A percentile compares a stretch with the other conserved stretches of the same genome.
phyloP scores from a whole-genome alignment of 2,113 vertebrate genomes.

The pig (Sus scrofa) region DNA sequence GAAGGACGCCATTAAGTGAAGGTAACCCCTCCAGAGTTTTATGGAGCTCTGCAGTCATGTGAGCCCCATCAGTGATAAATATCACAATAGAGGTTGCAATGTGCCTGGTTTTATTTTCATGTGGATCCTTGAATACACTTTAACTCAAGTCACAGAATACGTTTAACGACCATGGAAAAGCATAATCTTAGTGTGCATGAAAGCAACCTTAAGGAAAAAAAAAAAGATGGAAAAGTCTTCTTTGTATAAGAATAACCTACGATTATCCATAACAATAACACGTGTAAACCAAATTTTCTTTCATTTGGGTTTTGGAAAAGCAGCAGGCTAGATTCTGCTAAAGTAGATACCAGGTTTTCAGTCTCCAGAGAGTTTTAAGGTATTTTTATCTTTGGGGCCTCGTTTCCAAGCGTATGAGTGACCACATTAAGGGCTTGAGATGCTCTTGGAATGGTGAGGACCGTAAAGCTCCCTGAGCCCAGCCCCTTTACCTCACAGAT shows the following conservation, averaged over 20 bases:
- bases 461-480: not conserved
- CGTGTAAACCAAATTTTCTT: slow-evolving; percentile 75
- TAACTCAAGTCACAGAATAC: slow-evolving; percentile 80
- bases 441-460: not conserved
- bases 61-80: slow-evolving; percentile 87
- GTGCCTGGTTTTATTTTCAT: slow-evolving; percentile 86
- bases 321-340: not conserved
- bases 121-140: slow-evolving; percentile 77
- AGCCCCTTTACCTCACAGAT: not conserved
- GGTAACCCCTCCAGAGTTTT: slow-evolving; percentile 87
- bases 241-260: slow-evolving; percentile 71
- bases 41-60: slow-evolving; percentile 85
- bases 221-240: slow-evolving; percentile 56
- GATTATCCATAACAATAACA: slow-evolving; percentile 73
- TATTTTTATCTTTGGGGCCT: slow-evolving; percentile 52
- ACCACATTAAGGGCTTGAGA: slow-evolving; percentile 23
- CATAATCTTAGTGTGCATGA: slow-evolving; percentile 72
- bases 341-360: slow-evolving; percentile 41
- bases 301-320: slow-evolving; percentile 61
- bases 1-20: slow-evolving; percentile 87
- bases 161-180: slow-evolving; percentile 77
- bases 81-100: slow-evolving; percentile 82
- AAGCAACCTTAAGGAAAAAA: slow-evolving; percentile 13
- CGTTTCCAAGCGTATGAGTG: slow-evolving; percentile 41
- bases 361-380: slow-evolving; percentile 60